Base-by-base conservation (phyloP, 1,140 invertebrate species). In the Drosophila fuyamai region DNA sequence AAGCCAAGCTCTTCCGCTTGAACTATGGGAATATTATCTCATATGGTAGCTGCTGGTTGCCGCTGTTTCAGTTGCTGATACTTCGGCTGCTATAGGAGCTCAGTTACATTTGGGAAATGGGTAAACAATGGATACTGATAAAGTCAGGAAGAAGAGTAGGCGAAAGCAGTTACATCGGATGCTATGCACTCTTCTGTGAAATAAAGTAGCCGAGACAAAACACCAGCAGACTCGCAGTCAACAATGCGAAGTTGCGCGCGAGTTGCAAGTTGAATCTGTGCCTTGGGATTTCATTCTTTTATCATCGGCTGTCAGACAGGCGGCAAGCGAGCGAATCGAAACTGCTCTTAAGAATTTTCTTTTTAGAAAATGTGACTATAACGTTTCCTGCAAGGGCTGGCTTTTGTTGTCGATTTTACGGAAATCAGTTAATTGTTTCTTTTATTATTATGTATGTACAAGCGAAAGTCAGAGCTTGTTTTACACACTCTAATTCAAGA, bases 371-470 rank as follows among this genome's bases (percentile, higher is more conserved):
- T 88, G 51, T 66, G 38, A 79, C 79, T 71, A 76, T 79, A 67
- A 72, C 79, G 51, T 88, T 88, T 86, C 66, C 79, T 68, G 61
- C 27, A 48, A 47, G 43, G 55, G 38, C 46, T 40, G 58, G 23
- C 51, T 61, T 71, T 79, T 60, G 62, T 66, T 50, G 27, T 70
- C 8, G 36, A 74, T 70, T 77, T 85, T 60, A 58, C 74, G 44
- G 74, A 78, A 71, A 71, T 63, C 70, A 62, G 67, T 78, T 78
- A 86, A 85, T 86, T 86, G 79, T 86, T 86, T 68, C 35, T 50
- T 80, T 68, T 81, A 62, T 81, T 47, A 50, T 61, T 73, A 68
- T 88, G 70, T 63, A 86, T 79, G 72, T 74, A 41, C 41, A 29
- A 54, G 55, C 36, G 14, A 16, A 38, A 16, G 43, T 8, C 54